Conservation (phyloP, 2,888 invertebrate species). For the Anticlea derivata region DNA sequence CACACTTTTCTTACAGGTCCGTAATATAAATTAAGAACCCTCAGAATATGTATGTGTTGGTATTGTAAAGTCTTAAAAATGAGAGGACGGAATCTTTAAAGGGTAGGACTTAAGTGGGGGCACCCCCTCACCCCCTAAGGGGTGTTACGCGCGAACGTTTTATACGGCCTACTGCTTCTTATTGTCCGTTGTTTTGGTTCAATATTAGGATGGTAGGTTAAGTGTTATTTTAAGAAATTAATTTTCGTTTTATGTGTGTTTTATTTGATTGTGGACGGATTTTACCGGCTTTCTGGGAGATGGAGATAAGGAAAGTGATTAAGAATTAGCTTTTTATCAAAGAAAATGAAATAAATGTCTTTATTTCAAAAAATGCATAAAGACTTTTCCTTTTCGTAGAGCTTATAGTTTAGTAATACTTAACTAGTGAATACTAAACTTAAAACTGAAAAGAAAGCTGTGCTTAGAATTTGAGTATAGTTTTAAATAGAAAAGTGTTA, state of each 20-base stretch:
- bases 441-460: too few species aligned
- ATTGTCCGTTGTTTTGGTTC: conserved; percentile 80
- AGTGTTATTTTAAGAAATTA: conserved; percentile 67
- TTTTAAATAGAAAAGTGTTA: too few species aligned
- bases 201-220: conserved; percentile 76
- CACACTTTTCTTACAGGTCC: conserved; percentile 28
- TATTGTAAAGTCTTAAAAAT: conserved; percentile 84
- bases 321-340: conserved; percentile 8
- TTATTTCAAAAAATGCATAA: too few species aligned
- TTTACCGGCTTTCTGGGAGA: conserved; percentile 8
- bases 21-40: conserved; percentile 72
- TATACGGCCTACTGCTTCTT: conserved; percentile 72
- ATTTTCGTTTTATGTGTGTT: conserved; percentile 38
- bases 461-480: too few species aligned
- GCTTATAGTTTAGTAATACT: too few species aligned
- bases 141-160: conserved; percentile 71
- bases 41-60: conserved; percentile 71
- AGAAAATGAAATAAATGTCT: background rate
- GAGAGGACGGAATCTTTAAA: conserved; percentile 83
- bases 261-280: conserved; percentile 33
- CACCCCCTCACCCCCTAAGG: conserved; percentile 55
- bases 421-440: too few species aligned
- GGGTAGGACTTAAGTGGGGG: conserved; percentile 81
- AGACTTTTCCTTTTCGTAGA: too few species aligned
- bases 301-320: conserved; percentile 14